These are phyloP conservation scores for Microtus pennsylvanicus DNA, from an alignment of 2,113 vertebrate species.

Conservation along the genomic window DNA sequence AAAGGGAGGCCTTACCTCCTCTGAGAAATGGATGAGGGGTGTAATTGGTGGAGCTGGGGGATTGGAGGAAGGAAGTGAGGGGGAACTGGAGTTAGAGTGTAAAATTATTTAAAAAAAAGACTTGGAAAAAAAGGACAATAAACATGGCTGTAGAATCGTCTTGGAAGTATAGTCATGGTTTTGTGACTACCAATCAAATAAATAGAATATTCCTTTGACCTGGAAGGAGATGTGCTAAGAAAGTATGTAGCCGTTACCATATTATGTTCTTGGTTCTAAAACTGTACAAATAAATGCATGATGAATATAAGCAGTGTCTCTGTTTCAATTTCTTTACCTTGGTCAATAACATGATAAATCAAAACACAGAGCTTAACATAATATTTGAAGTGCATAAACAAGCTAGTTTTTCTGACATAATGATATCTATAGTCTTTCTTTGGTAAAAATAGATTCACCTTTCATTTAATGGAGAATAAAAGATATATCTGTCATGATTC, in stretches of 20 bases:
- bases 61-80: too few relatives aligned
- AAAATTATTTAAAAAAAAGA: background rate
- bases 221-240: background rate
- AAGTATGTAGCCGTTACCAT: rapidly evolving
- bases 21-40: too few relatives aligned
- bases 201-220: background rate
- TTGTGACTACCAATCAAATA: background rate
- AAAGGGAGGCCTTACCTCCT: too few relatives aligned
- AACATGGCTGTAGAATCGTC: background rate
- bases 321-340: background rate
- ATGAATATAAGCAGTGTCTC: background rate
- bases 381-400: background rate
- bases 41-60: too few relatives aligned
- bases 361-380: background rate
- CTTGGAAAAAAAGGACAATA: background rate
- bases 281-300: background rate
- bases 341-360: background rate
- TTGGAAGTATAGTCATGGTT: background rate
- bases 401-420: background rate
- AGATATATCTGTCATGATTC: background rate
- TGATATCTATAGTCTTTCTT: background rate
- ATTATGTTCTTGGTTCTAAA: background rate
- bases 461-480: background rate
- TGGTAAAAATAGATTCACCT: background rate
- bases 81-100: too few relatives aligned